A percentile compares a stretch with the other conserved stretches of the same genome.
Evolutionary conservation across 2,113 vertebrate genomes (phyloP).

Genomic region (Nyctibius bracteatus): DNA sequence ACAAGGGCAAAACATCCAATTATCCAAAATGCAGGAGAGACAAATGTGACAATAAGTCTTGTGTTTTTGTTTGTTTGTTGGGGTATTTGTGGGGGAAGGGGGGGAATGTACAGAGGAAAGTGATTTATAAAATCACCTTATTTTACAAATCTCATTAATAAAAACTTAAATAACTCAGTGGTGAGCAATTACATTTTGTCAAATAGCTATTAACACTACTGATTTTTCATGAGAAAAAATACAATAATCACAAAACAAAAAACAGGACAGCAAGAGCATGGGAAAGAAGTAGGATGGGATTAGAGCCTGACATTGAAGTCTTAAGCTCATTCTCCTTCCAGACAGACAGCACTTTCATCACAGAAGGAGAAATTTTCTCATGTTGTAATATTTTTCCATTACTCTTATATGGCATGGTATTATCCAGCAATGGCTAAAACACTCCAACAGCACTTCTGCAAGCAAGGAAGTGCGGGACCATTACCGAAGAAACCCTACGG

Average conservation of each 20-base stretch:
- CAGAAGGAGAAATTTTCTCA: background rate
- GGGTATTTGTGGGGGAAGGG: accelerated
- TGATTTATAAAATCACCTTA: background rate
- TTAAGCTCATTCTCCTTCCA: background rate
- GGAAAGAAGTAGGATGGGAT: background rate
- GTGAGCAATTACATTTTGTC: background rate
- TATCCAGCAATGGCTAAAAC: background rate
- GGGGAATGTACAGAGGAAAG: accelerated
- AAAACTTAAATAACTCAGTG: background rate
- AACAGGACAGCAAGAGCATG: background rate
- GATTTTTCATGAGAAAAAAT: background rate
- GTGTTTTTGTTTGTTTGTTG: background rate
- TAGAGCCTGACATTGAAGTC: background rate
- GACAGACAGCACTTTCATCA: background rate
- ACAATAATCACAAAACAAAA: background rate
- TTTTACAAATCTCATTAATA: background rate
- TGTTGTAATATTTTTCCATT: background rate
- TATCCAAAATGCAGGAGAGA: background rate
- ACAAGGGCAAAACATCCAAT: background rate
- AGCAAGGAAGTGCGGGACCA: background rate
- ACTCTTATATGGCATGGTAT: background rate
- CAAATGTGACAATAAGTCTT: background rate
- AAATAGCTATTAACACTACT: background rate
- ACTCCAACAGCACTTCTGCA: background rate
- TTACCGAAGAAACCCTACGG: background rate